Evolutionary conservation across 2,113 vertebrate species (phyloP).

Genomic region (Stomatorhinus ivindoensis): DNA sequence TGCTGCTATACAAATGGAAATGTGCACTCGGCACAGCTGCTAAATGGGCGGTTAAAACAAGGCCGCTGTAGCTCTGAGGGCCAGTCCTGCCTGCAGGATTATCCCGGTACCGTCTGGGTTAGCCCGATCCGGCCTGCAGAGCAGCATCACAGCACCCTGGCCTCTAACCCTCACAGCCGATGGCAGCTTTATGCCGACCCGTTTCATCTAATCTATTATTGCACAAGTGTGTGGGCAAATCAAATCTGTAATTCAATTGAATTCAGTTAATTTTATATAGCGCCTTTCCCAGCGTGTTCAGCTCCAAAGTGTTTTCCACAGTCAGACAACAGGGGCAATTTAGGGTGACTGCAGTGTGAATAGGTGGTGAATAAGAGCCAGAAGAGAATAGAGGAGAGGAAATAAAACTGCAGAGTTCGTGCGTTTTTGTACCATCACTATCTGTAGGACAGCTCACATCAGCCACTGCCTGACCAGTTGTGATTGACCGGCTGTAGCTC

Average conservation of each 20-base stretch:
- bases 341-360: background rate
- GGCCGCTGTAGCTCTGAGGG: background rate
- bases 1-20: background rate
- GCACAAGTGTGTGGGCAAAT: background rate
- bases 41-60: background rate
- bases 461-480: background rate
- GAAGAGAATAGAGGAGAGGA: background rate
- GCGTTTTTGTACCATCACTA: background rate
- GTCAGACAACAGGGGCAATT: background rate
- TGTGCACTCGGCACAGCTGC: background rate
- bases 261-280: background rate
- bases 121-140: background rate
- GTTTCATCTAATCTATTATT: background rate
- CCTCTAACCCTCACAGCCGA: background rate
- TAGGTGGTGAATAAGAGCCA: background rate
- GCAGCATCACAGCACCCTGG: background rate
- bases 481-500: background rate
- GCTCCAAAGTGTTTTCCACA: background rate
- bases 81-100: background rate
- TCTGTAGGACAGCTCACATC: background rate
- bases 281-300: background rate
- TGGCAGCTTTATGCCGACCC: background rate
- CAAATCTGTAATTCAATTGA: background rate
- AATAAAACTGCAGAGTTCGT: background rate
- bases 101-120: background rate